Conservation (phyloP, 2,797 vertebrate species). For the Acrocephalus scirpaceus region DNA sequence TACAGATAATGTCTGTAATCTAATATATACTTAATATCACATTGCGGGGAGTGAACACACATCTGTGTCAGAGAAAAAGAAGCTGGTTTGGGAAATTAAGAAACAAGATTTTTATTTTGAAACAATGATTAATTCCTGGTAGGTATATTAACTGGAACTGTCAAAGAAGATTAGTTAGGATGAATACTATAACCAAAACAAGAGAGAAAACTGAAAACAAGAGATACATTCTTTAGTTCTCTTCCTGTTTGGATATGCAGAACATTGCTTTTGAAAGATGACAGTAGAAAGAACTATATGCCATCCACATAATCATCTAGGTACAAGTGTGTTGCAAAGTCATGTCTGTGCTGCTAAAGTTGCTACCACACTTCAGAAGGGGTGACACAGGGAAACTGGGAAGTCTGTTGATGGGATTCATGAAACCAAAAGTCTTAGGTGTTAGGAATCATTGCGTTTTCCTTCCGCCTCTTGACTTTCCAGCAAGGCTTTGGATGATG, state of each 20-base stretch:
- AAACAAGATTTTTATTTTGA: constrained; percentile 7
- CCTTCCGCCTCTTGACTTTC: constrained; percentile 65
- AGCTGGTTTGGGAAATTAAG: background rate
- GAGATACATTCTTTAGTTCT: constrained; percentile 34
- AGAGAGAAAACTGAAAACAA: background rate
- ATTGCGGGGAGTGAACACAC: background rate
- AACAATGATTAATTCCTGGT: background rate
- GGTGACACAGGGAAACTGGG: constrained; percentile 8
- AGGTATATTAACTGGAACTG: background rate
- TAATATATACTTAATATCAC: background rate
- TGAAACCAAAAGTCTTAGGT: constrained; percentile 33
- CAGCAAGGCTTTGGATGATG: constrained; percentile 65
- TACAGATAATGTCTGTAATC: background rate
- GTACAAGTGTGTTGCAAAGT: constrained; percentile 35
- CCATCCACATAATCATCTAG: constrained; percentile 26
- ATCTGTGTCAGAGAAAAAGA: background rate
- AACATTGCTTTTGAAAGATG: constrained; percentile 25
- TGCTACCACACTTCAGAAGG: constrained; percentile 43
- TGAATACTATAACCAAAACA: background rate
- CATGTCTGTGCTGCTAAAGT: constrained; percentile 27
- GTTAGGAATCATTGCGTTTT: constrained; percentile 62
- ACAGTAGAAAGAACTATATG: constrained; percentile 24
- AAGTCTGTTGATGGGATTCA: constrained; percentile 4
- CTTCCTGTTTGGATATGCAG: constrained; percentile 10
- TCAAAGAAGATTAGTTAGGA: background rate